Percentiles rank a stretch among this genome's conserved stretches.
Evolutionary conservation across 2,797 vertebrate genomes (phyloP).

Genomic region (Carcharodon carcharias): DNA sequence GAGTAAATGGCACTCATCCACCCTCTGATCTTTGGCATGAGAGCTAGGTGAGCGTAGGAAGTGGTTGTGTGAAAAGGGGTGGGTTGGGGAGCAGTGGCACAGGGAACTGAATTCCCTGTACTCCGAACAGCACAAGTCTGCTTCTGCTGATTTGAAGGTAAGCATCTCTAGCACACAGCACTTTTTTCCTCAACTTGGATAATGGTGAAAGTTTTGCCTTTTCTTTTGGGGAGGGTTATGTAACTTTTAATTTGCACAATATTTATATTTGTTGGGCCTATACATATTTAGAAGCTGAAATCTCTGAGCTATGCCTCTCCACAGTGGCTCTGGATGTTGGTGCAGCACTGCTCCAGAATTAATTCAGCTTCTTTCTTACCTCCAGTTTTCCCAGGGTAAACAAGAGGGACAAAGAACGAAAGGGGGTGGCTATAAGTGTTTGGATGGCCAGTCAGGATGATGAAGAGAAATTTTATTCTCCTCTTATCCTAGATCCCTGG

Average conservation of each 20-base stretch:
- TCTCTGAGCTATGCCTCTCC: background rate
- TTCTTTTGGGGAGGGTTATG: background rate
- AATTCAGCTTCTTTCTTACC: background rate
- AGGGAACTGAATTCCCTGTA: background rate
- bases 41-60: background rate
- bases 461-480: background rate
- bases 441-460: background rate
- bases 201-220: background rate
- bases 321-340: background rate
- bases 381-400: background rate
- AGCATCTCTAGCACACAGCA: background rate
- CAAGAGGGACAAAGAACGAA: background rate
- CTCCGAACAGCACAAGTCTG: background rate
- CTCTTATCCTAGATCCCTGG: background rate
- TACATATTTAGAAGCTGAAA: background rate
- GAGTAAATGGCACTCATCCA: background rate
- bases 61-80: background rate
- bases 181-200: background rate
- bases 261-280: background rate
- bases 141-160: background rate
- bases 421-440: background rate
- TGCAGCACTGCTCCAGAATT: background rate
- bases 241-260: background rate
- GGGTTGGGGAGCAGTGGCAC: rapidly evolving
- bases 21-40: background rate